Base-by-base conservation (phyloP, 2,888 invertebrate genomes). In the Pterostichus niger region DNA sequence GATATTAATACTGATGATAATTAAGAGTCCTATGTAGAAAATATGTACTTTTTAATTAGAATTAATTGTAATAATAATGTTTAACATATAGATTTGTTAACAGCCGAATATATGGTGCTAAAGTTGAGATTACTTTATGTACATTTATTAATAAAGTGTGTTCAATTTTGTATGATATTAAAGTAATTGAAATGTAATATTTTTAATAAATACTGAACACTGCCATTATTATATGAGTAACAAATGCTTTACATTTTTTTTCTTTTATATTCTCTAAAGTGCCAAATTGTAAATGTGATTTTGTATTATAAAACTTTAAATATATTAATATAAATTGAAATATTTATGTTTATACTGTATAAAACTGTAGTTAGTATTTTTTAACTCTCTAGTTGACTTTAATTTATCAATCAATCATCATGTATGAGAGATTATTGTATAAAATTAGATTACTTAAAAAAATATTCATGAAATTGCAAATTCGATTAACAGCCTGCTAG, bases 1-100 rank as follows among this genome's bases (percentile, higher is more conserved):
- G 94, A 94, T 87, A 92, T 96, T 86, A 91, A 93, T 40, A 93
- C 92, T 46, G 68, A 80, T 54, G 81, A 73, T 56, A 81, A 81
- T 52, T 81, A 73, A 81, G n/a, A 44, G n/a, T 56, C 54, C n/a
- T 73, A 54, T 24, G 59, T 40, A 24, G 24, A 52, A 81, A 64
- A 49, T 46, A 79, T 52, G 24, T 75, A n/a, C 15, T 24, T 31
- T 52, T 77, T 82, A 56, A 73, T 49, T 81, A 49, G 59, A 44
- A 56, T 61, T 82, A 82, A 75, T 82, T 61, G 11, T 52, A 64
- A 77, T 68, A 35, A 31, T 73, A 52, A 11, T 56, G 9, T 31
- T 40, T 75, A 82, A 82, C 59, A 81, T 35, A 79, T 81, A 33
- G n/a, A 35, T 75, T 80, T 46, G 61, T 61, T 82, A 73, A 79